Evolutionary conservation across 2,797 vertebrate species (phyloP), one percentile per base, ranked within the genome.

Genomic region (Lophius americanus): DNA sequence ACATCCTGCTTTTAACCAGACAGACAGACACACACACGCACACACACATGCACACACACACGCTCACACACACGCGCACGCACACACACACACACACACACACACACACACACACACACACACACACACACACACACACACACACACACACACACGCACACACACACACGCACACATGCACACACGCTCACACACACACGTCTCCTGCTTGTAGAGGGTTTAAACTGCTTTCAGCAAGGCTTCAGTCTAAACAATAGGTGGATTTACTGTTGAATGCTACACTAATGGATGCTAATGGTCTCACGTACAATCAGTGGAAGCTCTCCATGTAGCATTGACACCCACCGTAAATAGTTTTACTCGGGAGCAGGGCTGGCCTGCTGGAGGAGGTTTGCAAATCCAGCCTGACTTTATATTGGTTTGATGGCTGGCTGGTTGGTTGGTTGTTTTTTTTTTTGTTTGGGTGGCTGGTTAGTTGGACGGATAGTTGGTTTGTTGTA

Each of bases 1-100:
- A 70, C 77, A 83, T 82, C 83, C 83, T 85, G 76, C 82, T 74
- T 78, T 81, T 60, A 71, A 56, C 65, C 60, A 44, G 63, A 50
- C 61, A 52, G 52, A 47, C 56, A 66, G 58, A 61, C 60, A 47
- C 60, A 50, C 48, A 58, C 44, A 56, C 64, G 61, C 58, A 68
- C 72, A 54, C 61, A 56, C 53, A 42, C 53, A 56, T 14, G 42
- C 53, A 56, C 53, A 56, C 38, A 56, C 38, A 56, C 38, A 42
- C 23, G n/a, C 36, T 7, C 52, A 54, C 36, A 38, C 52, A 39
- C 36, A n/a, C 46, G 2, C 10, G n/a, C 46, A 1, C 46, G 0
- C 62, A 54, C 60, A 44, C 57, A 47, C 64, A 60, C 75, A 36
- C 54, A 55, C 54, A 46, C 38, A 44, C 58, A 48, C 51, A 52